These are phyloP conservation scores for Pogonomyrmex barbatus DNA, from an alignment of 1,140 invertebrate genomes.

Conservation along the genomic window DNA sequence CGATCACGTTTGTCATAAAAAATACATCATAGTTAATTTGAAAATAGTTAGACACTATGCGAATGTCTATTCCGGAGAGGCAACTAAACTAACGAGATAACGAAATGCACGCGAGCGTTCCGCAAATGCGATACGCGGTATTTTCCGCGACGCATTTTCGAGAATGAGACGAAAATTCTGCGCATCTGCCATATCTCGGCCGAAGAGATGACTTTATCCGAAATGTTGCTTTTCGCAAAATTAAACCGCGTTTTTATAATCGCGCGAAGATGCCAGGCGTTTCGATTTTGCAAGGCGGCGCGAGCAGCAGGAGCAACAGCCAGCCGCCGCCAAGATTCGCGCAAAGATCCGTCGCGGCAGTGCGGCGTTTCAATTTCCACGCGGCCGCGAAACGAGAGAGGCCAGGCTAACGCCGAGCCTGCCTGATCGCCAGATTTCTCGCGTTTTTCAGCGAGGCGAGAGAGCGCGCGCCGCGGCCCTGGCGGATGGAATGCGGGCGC, in stretches of 20 bases:
- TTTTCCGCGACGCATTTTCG: background rate
- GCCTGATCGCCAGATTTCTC: slow-evolving; percentile 80
- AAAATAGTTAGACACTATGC: background rate
- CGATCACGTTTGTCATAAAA: background rate
- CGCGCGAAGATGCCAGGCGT: slow-evolving; percentile 7
- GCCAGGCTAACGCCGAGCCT: slow-evolving; percentile 68
- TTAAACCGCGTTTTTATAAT: background rate
- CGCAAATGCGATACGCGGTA: no score
- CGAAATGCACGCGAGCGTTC: background rate
- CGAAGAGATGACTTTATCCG: background rate
- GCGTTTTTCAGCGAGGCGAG: slow-evolving; percentile 79
- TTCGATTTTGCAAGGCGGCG: background rate
- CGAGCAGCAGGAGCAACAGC: background rate
- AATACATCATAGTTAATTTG: background rate
- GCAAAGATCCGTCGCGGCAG: background rate
- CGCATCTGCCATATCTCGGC: background rate
- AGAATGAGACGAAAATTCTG: background rate
- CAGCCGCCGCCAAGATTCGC: background rate
- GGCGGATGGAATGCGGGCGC: slow-evolving; percentile 86
- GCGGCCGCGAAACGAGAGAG: slow-evolving; percentile 28
- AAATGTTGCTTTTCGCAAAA: background rate
- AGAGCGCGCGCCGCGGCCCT: slow-evolving; percentile 81
- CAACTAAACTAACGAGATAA: background rate
- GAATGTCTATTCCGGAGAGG: background rate
- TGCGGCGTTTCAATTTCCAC: slow-evolving; percentile 60